A percentile compares a stretch with the other conserved stretches of the same genome.
Conservation (phyloP, 2,797 vertebrate genomes). For the Taenioides sp. region DNA sequence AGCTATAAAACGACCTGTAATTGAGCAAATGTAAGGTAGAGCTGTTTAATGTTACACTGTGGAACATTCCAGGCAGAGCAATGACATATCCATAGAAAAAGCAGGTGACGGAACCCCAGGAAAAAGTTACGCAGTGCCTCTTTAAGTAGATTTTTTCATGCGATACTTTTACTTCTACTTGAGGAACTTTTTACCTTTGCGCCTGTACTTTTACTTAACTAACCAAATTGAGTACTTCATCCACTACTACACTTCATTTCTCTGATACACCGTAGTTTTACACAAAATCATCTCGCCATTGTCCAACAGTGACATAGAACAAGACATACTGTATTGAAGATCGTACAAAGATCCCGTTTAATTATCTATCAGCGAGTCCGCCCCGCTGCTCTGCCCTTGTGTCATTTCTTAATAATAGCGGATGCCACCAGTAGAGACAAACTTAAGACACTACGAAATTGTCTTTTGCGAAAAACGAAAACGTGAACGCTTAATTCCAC, state of each 20-base stretch:
- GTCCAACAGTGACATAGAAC: not conserved
- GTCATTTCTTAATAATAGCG: conserved; percentile 15
- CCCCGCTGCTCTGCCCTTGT: conserved; percentile 23
- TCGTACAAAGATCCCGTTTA: not conserved
- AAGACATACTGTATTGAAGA: not conserved
- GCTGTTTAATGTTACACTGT: too few species aligned
- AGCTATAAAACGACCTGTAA: too few species aligned
- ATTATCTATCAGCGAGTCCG: conserved; percentile 17
- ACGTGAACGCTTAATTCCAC: conserved; percentile 37
- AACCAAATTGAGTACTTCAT: too few species aligned
- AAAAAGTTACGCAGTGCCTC: too few species aligned
- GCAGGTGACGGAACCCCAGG: too few species aligned
- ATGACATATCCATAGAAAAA: too few species aligned
- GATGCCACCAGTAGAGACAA: not conserved
- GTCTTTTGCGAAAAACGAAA: not conserved
- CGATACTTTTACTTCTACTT: too few species aligned
- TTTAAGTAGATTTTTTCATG: too few species aligned
- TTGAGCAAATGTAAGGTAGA: too few species aligned
- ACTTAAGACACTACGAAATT: conserved; percentile 11
- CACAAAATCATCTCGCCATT: not conserved
- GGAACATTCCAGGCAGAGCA: too few species aligned
- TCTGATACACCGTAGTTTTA: not conserved
- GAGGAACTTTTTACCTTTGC: too few species aligned
- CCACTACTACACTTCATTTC: not conserved
- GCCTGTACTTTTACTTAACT: too few species aligned